Percentiles rank a stretch among this genome's conserved stretches.
Conservation (phyloP, 2,797 vertebrate species). For the Protosalanx chinensis region DNA sequence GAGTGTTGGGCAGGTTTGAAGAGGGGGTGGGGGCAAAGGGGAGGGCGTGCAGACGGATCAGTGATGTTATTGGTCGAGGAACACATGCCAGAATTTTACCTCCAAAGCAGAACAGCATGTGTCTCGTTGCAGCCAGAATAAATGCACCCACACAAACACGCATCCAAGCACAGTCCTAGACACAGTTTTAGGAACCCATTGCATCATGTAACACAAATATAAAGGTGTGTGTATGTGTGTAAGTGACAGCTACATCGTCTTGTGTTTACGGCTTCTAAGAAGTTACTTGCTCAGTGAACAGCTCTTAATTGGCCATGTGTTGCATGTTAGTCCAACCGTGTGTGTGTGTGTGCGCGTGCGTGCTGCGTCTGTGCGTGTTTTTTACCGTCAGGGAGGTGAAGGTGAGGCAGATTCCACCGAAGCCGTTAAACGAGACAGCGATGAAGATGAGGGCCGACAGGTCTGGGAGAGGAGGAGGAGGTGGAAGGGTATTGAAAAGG, state of each 20-base stretch:
- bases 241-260: too few relatives aligned
- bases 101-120: constrained; percentile 52
- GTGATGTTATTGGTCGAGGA: constrained; percentile 58
- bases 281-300: too few relatives aligned
- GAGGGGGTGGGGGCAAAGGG: constrained; percentile 20
- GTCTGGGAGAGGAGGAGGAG: constrained; percentile 50
- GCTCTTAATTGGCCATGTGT: too few relatives aligned
- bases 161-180: constrained; percentile 8
- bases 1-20: background rate
- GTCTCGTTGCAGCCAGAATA: constrained; percentile 31
- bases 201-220: background rate
- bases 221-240: background rate
- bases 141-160: constrained; percentile 18
- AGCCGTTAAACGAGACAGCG: constrained; percentile 86
- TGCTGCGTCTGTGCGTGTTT: constrained; percentile 39
- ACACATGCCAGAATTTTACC: constrained; percentile 51
- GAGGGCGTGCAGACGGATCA: constrained; percentile 50
- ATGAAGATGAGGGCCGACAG: constrained; percentile 83
- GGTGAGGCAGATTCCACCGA: constrained; percentile 90
- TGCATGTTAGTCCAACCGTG: background rate
- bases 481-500: background rate
- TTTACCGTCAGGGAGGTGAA: constrained; percentile 92
- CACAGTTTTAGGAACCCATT: background rate
- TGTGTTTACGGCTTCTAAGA: background rate
- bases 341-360: background rate